Percentiles rank a stretch among this genome's conserved stretches.
These are phyloP conservation scores for Danionella cerebrum DNA, from an alignment of 2,113 vertebrate genomes.

Conservation along the genomic window DNA sequence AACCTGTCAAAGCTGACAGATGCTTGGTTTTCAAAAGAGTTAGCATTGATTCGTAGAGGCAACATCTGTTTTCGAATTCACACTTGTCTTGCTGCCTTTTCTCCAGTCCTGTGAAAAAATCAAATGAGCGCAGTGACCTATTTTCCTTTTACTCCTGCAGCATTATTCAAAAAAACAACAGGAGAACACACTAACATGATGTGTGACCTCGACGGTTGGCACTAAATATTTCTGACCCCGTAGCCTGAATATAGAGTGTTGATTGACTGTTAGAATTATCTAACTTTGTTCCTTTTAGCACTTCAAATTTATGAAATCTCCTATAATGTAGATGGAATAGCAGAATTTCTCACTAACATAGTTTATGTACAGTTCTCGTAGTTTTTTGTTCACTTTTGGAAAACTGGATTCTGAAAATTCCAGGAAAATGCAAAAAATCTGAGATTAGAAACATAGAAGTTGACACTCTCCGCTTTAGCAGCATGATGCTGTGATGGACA, in stretches of 20 bases:
- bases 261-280: no score
- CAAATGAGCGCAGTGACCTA: conserved; percentile 55
- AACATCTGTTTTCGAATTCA: conserved; percentile 59
- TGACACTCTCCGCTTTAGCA: no score
- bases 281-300: no score
- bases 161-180: conserved; percentile 9
- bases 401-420: no score
- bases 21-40: conserved; percentile 35
- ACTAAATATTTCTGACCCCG: neutral
- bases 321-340: no score
- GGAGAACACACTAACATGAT: conserved; percentile 8
- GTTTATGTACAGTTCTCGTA: no score
- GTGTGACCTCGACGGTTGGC: neutral
- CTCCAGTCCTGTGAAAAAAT: conserved; percentile 38
- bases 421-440: no score
- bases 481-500: no score
- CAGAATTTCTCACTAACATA: no score
- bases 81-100: conserved; percentile 48
- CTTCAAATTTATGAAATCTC: no score
- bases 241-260: neutral
- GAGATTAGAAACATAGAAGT: no score
- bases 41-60: conserved; percentile 47
- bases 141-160: conserved; percentile 34
- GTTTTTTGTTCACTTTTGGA: no score
- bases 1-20: neutral